These are phyloP conservation scores for Calcarius lapponicus DNA, from an alignment of 2,797 vertebrate genomes.

Conservation along the genomic window DNA sequence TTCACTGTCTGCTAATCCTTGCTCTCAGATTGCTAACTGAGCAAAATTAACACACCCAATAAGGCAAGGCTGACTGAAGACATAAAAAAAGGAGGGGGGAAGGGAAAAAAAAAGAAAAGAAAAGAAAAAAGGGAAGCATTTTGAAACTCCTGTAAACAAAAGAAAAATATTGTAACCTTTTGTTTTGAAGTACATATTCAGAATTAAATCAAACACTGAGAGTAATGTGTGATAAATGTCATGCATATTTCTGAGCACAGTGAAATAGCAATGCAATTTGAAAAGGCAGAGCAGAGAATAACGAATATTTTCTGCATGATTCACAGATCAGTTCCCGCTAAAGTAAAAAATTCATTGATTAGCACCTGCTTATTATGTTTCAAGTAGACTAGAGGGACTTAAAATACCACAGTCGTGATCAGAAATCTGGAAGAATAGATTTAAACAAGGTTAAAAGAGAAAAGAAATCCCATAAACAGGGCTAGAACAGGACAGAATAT, in stretches of 20 bases:
- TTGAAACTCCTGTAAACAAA: background rate
- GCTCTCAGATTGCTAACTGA: background rate
- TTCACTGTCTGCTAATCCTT: background rate
- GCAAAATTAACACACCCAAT: background rate
- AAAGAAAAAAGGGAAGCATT: background rate
- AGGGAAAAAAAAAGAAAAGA: background rate
- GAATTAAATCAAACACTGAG: background rate
- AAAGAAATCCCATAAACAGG: background rate
- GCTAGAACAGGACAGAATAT: background rate
- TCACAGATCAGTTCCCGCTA: background rate
- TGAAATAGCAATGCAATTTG: background rate
- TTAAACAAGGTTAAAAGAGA: slow-evolving; percentile 4
- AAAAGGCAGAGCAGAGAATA: background rate
- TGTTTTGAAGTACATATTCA: background rate
- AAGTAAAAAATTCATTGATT: background rate
- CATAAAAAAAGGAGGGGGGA: accelerated
- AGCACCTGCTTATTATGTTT: background rate
- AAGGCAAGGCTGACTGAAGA: background rate
- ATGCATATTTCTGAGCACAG: background rate
- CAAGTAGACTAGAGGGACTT: background rate
- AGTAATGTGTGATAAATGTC: background rate
- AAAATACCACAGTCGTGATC: background rate
- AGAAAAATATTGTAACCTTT: background rate
- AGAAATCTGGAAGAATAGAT: background rate
- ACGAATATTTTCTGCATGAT: background rate